Evolutionary conservation across 2,888 invertebrate genomes (phyloP), one percentile per base, ranked within the genome.

Genomic region (Cremastobaeus sp.): DNA sequence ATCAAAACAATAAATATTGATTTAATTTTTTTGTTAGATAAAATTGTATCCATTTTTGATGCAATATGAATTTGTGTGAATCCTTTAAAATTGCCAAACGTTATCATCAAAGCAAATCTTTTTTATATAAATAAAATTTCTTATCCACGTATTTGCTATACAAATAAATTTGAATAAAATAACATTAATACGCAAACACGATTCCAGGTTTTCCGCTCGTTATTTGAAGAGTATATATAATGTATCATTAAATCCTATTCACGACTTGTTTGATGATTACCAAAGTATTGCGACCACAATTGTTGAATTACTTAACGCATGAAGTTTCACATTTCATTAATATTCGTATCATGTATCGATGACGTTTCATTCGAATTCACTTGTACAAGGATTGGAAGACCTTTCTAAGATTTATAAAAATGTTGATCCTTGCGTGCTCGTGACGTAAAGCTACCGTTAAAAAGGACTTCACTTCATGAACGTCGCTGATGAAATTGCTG

Each of bases 321-420:
- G 79, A 81, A 84, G 83, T 85, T 83, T 80, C 71, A 77, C 78
- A 71, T 45, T 64, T 52, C 48, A 79, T 84, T 83, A 73, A 77
- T 77, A 85, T 82, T 83, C 81, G n/a, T 45, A 21, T 65, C 77
- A 60, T 76, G 72, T 54, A 41, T 45, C 34, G 28, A 74, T 80
- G 79, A 80, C 79, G 65, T 76, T 78, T 74, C 45, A 47, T 57
- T 20, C 15, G 30, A 47, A 48, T 72, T 64, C 52, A 71, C n/a
- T n/a, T 41, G 70, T 78, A 74, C 68, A 66, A 74, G 72, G 45
- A 57, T 39, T 32, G 18, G 32, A 54, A 57, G 20, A 30, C 41
- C 47, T 57, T 50, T 68, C 35, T 47, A 60, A 54, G 54, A 54
- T 34, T 45, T 60, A 47, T 52, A 59, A 25, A n/a, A n/a, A n/a